These are phyloP conservation scores for Drosophila mojavensis DNA, from an alignment of 1,140 invertebrate genomes.

Conservation along the genomic window DNA sequence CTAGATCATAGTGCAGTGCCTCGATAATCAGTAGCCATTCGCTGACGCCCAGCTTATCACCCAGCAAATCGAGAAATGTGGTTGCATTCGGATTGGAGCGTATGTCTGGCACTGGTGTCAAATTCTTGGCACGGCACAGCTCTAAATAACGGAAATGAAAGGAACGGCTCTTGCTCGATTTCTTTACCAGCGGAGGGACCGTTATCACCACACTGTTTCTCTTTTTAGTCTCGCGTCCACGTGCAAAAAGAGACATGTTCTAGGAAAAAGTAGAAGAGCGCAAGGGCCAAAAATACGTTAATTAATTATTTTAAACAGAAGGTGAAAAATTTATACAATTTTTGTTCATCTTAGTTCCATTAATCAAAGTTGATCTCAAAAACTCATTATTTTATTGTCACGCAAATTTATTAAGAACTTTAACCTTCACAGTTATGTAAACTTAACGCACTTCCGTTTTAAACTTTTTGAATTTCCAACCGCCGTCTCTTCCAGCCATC, in stretches of 20 bases:
- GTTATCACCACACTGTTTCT: slow-evolving; percentile 33
- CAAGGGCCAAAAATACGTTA: too few relatives aligned
- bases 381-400: not conserved
- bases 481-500: slow-evolving; percentile 34
- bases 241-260: slow-evolving; percentile 46
- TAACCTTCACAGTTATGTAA: slow-evolving; percentile 62
- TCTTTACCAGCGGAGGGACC: slow-evolving; percentile 56
- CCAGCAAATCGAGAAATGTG: slow-evolving; percentile 85
- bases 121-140: slow-evolving; percentile 77
- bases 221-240: slow-evolving; percentile 35
- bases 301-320: too few relatives aligned
- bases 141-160: slow-evolving; percentile 81
- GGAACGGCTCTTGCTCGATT: slow-evolving; percentile 72
- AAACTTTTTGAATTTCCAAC: slow-evolving; percentile 13
- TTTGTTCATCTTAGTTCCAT: not conserved
- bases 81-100: slow-evolving; percentile 83
- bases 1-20: slow-evolving; percentile 86
- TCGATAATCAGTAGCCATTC: slow-evolving; percentile 87
- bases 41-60: slow-evolving; percentile 87
- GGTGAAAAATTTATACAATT: not conserved
- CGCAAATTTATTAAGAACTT: not conserved
- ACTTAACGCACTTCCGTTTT: slow-evolving; percentile 34
- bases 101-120: slow-evolving; percentile 66
- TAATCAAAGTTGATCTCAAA: not conserved
- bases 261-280: not conserved